Evolutionary conservation across 2,113 vertebrate genomes (phyloP), one percentile per base, ranked within the genome.

Genomic region (Pelobates fuscus): DNA sequence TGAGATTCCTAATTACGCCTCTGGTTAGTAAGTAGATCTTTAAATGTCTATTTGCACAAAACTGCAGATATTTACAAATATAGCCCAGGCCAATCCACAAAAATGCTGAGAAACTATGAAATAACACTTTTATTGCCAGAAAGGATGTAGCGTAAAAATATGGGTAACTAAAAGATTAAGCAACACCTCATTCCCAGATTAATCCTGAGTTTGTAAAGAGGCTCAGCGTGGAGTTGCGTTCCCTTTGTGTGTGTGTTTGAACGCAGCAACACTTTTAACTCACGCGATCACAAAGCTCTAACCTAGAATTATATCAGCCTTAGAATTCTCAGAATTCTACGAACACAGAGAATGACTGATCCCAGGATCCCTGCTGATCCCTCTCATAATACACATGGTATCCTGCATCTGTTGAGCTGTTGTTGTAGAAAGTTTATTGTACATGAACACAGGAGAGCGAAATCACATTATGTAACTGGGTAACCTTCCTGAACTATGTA

Each of bases 221-320:
- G 67, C 67, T 32, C 52, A 15, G 17, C 15, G 24, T 43, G 24
- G 54, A 12, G 60, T 12, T 27, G 6, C 17, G 15, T 21, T 17
- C 2, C 29, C 61, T 37, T 63, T 49, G n/a, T 61, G 59, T 61
- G 14, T 61, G 8, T 61, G 26, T 26, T 5, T 26, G 2, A 61
- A 61, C 29, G 59, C 26, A 30, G 26, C n/a, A 21, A 41, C 29
- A 41, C 61, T 61, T 30, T 30, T 24, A 63, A 63, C 24, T 27
- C 25, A 1, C 2, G 29, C 20, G 32, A 60, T 44, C 17, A 70
- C 68, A 44, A 43, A n/a, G 55, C 54, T 7, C 15, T 3, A 59
- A 60, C 23, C 24, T 7, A 17, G 52, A 44, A 70, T 70, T 59
- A 59, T 70, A n/a, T 70, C 54, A 59, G 55, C 8, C 10, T 32